Percentiles rank a stretch among this genome's conserved stretches.
phyloP scores from a whole-genome alignment of 2,888 invertebrate genomes.

The Gordius sp. region DNA sequence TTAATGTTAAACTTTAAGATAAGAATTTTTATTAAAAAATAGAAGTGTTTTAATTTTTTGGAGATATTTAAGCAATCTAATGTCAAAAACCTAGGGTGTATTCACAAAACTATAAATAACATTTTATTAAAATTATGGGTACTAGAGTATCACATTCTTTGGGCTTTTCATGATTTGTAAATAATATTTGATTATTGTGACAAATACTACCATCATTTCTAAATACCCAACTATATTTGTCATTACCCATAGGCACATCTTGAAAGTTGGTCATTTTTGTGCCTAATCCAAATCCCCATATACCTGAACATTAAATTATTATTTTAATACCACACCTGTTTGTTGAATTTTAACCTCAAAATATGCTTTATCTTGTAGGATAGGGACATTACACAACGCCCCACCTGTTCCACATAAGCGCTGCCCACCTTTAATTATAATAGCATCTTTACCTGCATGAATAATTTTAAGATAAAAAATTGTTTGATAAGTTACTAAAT shows the following conservation, averaged over 20 bases:
- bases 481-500: no score
- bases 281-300: constrained; percentile 80
- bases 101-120: no score
- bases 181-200: constrained; percentile 52
- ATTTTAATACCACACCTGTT: constrained; percentile 37
- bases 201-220: constrained; percentile 61
- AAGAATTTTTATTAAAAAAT: no score
- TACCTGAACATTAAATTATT: constrained; percentile 27
- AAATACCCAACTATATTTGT: constrained; percentile 67
- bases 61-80: no score
- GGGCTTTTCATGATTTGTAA: constrained; percentile 40
- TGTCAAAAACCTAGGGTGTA: no score
- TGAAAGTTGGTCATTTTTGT: constrained; percentile 61
- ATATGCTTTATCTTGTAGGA: constrained; percentile 86
- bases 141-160: constrained; percentile 85
- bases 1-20: no score
- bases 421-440: constrained; percentile 69
- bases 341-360: constrained; percentile 94
- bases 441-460: constrained; percentile 66
- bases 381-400: constrained; percentile 65
- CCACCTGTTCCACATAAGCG: constrained; percentile 82
- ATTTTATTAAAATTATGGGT: no score
- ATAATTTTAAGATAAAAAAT: no score
- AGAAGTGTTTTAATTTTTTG: no score
- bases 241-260: constrained; percentile 56